phyloP scores from a whole-genome alignment of 2,113 vertebrate genomes.

The Pituophis catenifer region DNA sequence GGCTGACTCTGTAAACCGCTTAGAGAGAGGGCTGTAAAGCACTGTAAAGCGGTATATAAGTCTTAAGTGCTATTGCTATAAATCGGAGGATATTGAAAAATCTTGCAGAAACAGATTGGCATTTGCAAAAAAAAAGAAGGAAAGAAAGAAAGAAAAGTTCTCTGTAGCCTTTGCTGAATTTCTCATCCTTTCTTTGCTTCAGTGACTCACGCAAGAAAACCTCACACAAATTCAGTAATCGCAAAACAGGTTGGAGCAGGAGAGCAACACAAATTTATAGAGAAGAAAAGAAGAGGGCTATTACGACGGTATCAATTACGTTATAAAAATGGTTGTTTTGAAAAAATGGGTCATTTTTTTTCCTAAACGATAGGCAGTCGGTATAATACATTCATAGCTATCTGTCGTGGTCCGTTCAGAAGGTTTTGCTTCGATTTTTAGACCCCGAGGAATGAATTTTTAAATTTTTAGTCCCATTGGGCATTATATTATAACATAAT shows the following conservation, averaged over 20 bases:
- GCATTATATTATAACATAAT: not conserved
- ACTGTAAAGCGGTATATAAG: too few relatives aligned
- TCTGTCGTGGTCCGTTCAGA: not conserved
- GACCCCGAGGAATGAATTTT: too few relatives aligned
- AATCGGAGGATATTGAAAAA: not conserved
- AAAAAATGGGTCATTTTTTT: not conserved
- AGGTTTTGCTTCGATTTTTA: not conserved
- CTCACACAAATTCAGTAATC: not conserved
- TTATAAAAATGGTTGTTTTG: not conserved
- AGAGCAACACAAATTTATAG: not conserved
- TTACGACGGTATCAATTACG: not conserved
- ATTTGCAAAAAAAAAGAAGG: not conserved
- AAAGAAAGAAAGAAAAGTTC: too few relatives aligned
- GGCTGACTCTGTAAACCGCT: too few relatives aligned
- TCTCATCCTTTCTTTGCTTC: not conserved
- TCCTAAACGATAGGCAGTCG: not conserved
- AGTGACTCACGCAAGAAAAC: not conserved
- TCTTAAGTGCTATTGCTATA: not conserved
- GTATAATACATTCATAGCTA: not conserved
- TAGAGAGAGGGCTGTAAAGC: too few relatives aligned
- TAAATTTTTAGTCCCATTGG: not conserved
- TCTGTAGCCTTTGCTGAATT: not conserved
- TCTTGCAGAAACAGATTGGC: too few relatives aligned
- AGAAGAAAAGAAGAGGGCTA: not conserved
- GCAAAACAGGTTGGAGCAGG: not conserved